Conservation (phyloP, 2,888 invertebrate species). For the Dicyrtomina minuta region DNA sequence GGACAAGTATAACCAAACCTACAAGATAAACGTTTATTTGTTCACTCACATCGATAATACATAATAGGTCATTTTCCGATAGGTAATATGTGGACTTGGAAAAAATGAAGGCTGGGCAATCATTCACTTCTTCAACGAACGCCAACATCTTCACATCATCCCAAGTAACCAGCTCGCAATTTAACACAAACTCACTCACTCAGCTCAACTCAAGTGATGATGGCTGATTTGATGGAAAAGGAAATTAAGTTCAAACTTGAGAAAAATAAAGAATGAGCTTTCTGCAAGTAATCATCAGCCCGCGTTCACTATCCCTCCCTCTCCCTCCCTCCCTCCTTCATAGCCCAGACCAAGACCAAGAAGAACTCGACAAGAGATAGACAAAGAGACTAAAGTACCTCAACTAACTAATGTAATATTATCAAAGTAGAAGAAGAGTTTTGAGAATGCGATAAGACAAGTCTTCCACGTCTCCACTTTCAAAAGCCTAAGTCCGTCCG, state of each 20-base stretch:
- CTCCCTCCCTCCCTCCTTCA: neutral
- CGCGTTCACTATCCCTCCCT: neutral
- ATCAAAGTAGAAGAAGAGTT: slow-evolving; percentile 8
- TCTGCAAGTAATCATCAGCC: slow-evolving; percentile 22
- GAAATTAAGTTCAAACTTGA: slow-evolving; percentile 22
- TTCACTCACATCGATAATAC: slow-evolving; percentile 12
- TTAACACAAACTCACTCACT: too few species aligned
- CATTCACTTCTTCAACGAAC: too few species aligned
- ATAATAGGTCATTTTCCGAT: slow-evolving; percentile 18
- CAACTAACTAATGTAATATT: slow-evolving; percentile 19
- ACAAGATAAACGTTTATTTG: slow-evolving; percentile 7
- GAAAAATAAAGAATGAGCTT: slow-evolving; percentile 23
- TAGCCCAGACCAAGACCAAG: too few species aligned
- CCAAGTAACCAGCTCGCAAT: too few species aligned
- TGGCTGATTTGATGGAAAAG: slow-evolving; percentile 21
- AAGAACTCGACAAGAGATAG: slow-evolving; percentile 7
- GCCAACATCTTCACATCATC: too few species aligned
- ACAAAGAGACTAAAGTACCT: slow-evolving; percentile 8
- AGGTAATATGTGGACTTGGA: slow-evolving; percentile 8
- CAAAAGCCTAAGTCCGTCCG: too few species aligned
- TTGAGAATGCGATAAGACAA: slow-evolving; percentile 16
- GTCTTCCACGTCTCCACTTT: neutral
- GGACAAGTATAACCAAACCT: too few species aligned
- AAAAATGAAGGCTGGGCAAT: slow-evolving; percentile 3
- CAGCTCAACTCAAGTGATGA: slow-evolving; percentile 8